Conservation (phyloP, 2,888 invertebrate species). For the Brenthis hecate region DNA sequence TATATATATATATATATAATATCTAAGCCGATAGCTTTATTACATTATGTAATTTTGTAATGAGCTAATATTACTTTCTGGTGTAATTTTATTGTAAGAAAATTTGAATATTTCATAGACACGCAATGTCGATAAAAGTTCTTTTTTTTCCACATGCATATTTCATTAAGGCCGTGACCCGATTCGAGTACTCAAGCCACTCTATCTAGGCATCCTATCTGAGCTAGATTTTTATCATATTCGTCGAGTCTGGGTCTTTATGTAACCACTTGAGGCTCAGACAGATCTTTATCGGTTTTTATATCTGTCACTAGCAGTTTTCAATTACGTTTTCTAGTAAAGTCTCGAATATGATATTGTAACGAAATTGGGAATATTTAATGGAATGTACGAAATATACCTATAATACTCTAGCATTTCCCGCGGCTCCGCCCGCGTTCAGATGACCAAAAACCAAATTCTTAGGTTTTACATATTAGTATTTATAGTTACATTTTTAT, state of each 20-base stretch:
- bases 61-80: background rate
- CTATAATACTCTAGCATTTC: too few species aligned
- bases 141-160: conserved; percentile 39
- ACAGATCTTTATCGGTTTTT: conserved; percentile 52
- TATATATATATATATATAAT: too few species aligned
- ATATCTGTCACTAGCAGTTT: conserved; percentile 19
- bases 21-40: background rate
- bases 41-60: background rate
- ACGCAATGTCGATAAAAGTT: conserved; percentile 36
- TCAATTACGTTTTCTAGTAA: conserved; percentile 19
- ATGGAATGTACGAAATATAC: too few species aligned
- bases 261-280: conserved; percentile 64
- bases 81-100: background rate
- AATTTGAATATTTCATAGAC: conserved; percentile 14
- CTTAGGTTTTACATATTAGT: too few species aligned
- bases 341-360: conserved; percentile 1
- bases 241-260: conserved; percentile 42
- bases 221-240: conserved; percentile 58
- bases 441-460: too few species aligned
- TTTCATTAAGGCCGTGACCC: conserved; percentile 60
- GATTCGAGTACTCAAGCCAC: conserved; percentile 59
- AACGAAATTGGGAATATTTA: background rate
- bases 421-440: too few species aligned
- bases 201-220: conserved; percentile 65
- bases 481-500: too few species aligned